Conservation (phyloP, 1,140 invertebrate genomes). For the Neotoxoptera formosana region DNA sequence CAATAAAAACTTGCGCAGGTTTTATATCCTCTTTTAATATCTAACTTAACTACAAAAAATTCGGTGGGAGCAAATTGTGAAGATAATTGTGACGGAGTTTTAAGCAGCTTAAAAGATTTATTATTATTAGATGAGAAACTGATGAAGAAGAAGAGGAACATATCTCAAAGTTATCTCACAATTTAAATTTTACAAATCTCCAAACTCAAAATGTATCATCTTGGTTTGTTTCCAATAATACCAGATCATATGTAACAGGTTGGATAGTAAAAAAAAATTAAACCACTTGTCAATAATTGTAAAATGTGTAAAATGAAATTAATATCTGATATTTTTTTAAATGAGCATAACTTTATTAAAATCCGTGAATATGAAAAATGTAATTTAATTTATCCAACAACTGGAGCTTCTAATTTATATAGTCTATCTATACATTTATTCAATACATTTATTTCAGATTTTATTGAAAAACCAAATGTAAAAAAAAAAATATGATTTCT, state of each 20-base stretch:
- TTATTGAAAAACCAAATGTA: background rate
- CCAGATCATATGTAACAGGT: background rate
- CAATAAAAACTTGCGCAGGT: background rate
- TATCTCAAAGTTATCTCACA: background rate
- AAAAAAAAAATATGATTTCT: background rate
- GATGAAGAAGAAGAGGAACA: background rate
- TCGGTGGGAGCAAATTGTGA: background rate
- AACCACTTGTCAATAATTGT: background rate
- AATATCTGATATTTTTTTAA: background rate
- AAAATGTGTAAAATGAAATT: background rate
- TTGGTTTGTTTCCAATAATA: background rate
- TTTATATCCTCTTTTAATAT: conserved; percentile 13
- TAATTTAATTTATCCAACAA: background rate
- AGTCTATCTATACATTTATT: background rate
- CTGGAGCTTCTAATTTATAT: background rate
- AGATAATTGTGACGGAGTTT: background rate
- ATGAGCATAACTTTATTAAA: background rate
- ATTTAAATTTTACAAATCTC: background rate
- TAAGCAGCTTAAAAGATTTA: background rate
- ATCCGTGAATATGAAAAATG: background rate
- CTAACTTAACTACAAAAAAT: background rate
- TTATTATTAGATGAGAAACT: background rate
- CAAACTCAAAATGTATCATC: background rate
- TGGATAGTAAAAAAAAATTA: conserved; percentile 3
- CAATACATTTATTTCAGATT: background rate